phyloP scores from a whole-genome alignment of 1,140 invertebrate species.

The Eriosoma lanigerum region DNA sequence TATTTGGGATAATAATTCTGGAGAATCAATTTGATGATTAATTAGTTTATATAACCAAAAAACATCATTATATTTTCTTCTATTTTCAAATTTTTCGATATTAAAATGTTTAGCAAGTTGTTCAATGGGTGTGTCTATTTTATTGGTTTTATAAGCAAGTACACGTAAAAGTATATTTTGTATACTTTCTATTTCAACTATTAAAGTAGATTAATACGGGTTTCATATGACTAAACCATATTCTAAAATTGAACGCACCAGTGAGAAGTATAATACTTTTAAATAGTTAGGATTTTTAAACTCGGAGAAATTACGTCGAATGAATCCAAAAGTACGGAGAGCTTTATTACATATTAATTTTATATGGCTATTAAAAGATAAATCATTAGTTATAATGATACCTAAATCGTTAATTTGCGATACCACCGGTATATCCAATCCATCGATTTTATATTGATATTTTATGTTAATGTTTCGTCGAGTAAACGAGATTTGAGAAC shows the following conservation, averaged over 20 bases:
- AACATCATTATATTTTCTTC: background rate
- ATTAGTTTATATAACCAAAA: background rate
- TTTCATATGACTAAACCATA: background rate
- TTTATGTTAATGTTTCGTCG: too few species aligned
- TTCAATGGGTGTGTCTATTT: background rate
- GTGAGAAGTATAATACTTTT: slow-evolving; percentile 10
- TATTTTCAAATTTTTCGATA: background rate
- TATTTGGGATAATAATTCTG: background rate
- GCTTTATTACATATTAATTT: too few species aligned
- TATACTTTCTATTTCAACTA: slow-evolving; percentile 1
- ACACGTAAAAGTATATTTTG: background rate
- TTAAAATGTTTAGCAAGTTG: background rate
- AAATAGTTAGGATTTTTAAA: background rate
- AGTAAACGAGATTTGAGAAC: background rate
- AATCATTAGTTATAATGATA: too few species aligned
- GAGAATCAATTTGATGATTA: background rate
- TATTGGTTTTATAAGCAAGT: too few species aligned
- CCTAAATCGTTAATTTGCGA: too few species aligned
- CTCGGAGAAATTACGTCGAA: background rate
- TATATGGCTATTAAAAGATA: too few species aligned
- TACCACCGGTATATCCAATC: too few species aligned
- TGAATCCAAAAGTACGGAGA: too few species aligned
- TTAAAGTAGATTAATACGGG: background rate
- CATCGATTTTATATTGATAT: too few species aligned
- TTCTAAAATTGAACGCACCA: too few species aligned